phyloP scores from a whole-genome alignment of 2,888 invertebrate species.

The Julus scanicus region DNA sequence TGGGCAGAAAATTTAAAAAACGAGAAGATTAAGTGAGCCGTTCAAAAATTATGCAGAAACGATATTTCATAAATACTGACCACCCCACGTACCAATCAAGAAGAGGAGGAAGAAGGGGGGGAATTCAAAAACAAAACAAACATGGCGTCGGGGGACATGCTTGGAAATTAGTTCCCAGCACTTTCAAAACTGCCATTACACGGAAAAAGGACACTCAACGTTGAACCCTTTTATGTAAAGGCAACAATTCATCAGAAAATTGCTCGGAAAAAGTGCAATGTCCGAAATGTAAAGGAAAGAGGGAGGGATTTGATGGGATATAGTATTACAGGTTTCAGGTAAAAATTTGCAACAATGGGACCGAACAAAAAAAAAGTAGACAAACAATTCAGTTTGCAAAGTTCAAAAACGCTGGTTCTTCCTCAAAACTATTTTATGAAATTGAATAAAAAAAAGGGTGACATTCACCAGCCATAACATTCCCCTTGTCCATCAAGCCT shows the following conservation, averaged over 20 bases:
- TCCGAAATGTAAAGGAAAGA: constrained; percentile 26
- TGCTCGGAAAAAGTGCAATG: constrained; percentile 23
- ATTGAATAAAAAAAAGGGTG: background rate
- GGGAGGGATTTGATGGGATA: background rate
- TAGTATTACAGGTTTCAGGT: constrained; percentile 6
- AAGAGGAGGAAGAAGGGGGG: background rate
- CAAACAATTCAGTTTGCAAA: constrained; percentile 14
- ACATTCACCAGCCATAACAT: background rate
- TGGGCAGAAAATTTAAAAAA: background rate
- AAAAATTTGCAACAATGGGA: background rate
- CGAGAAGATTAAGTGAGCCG: background rate
- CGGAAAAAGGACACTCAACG: background rate
- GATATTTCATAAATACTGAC: background rate
- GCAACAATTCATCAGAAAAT: background rate
- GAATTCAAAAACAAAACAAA: background rate
- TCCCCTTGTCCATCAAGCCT: background rate
- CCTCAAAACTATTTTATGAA: background rate
- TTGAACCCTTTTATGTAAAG: constrained; percentile 33
- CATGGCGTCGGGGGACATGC: background rate
- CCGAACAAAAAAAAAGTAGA: background rate
- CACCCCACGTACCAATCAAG: background rate
- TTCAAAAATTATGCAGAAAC: constrained; percentile 1
- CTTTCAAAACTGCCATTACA: background rate
- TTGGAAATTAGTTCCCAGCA: background rate
- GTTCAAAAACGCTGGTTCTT: constrained; percentile 19